A percentile compares a stretch with the other conserved stretches of the same genome.
Conservation (phyloP, 2,797 vertebrate species). For the Caiman crocodilus region DNA sequence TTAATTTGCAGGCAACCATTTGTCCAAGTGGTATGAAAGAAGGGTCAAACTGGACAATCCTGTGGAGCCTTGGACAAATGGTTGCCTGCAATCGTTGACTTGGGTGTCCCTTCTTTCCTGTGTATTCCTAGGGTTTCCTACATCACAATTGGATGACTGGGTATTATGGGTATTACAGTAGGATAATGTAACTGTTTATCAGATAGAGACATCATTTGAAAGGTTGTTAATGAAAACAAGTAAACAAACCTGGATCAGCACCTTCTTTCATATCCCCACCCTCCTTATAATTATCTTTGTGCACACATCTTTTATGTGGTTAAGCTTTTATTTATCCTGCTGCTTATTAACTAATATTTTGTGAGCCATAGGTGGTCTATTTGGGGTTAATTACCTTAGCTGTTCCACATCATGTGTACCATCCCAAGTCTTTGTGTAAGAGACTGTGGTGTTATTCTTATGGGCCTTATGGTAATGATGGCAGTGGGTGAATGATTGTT, state of each 20-base stretch:
- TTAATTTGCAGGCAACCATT: no score
- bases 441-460: not conserved
- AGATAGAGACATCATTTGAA: not conserved
- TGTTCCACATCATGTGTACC: not conserved
- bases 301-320: not conserved
- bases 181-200: not conserved
- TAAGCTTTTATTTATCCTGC: not conserved
- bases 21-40: no score
- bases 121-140: not conserved
- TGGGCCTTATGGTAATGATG: not conserved
- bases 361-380: accelerated
- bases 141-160: not conserved
- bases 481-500: not conserved
- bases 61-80: no score
- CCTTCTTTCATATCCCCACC: no score
- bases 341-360: not conserved
- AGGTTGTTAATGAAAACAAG: not conserved
- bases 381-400: not conserved
- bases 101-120: no score
- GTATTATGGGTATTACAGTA: not conserved
- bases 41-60: no score
- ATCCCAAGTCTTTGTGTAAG: not conserved
- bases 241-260: not conserved
- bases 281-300: no score
- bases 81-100: no score